Base-by-base conservation (phyloP, 2,888 invertebrate genomes). In the Polyommatus icarus region DNA sequence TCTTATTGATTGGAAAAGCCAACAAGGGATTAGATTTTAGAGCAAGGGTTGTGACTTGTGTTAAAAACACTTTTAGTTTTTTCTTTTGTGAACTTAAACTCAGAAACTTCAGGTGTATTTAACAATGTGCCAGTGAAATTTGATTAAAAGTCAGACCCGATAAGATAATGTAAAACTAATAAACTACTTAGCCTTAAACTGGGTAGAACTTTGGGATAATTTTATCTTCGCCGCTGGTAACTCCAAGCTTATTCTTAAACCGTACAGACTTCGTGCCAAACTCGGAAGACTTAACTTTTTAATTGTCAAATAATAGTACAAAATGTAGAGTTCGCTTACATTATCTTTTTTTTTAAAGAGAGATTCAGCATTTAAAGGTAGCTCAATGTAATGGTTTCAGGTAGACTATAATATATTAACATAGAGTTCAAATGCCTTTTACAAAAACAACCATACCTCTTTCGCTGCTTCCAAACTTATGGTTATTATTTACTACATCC, bases 171-270 rank as follows among this genome's bases (percentile, higher is more conserved):
- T 67, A 29, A 67, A 67, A 32, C 67, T 29, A 67, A 67, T 67
- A 32, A 67, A 67, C 67, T 67, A 67, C 67, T 67, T 29, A 67
- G 67, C 15, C 15, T 67, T 67, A 32, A 29, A 18, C 32, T 29
- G 15, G 18, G 67, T 32, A 4, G 67, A 67, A 67, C 29, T 67
- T 67, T 67, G 29, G 12, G 67, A 67, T 67, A 67, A 67, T 67
- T 67, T 29, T 67, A 67, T 67, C 67, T 67, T 32, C 18, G 32
- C 67, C 20, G 61, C 29, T 67, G 29, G 15, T 29, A 67, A 67
- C 67, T 67, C 67, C 24, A 32, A 67, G 32, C 29, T 67, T 32
- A 32, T 67, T 67, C 67, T 67, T 67, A 67, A 29, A 6, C 15
- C 18, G 32, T 32, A 61, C 61, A 12, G 61, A 32, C 32, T 67